phyloP scores from a whole-genome alignment of 2,113 vertebrate genomes.

The Hypocryptadius cinnamomeus region DNA sequence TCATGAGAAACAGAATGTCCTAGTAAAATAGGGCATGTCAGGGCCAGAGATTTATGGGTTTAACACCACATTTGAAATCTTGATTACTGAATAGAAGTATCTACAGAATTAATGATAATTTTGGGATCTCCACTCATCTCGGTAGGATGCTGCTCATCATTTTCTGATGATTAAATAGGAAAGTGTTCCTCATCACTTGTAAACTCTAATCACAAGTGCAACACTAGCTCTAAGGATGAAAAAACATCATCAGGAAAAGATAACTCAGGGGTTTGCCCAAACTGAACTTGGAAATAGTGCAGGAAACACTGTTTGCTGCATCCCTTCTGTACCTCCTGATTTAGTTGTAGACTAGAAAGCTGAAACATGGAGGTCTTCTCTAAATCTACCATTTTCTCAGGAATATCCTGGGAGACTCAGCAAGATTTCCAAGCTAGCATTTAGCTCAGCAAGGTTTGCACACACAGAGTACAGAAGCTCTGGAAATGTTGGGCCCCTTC shows the following conservation, averaged over 20 bases:
- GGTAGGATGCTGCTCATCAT: background rate
- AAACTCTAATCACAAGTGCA: background rate
- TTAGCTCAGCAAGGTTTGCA: background rate
- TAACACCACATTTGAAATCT: background rate
- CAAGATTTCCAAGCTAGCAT: background rate
- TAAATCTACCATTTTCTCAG: background rate
- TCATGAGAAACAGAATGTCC: slow-evolving; percentile 22
- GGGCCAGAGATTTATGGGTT: slow-evolving; percentile 6
- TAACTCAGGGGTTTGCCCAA: background rate
- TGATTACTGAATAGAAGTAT: background rate
- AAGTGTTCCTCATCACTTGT: background rate
- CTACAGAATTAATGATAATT: background rate
- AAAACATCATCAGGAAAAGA: background rate
- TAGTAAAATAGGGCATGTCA: background rate
- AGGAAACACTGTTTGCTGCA: background rate
- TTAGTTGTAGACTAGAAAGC: background rate
- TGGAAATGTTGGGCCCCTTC: background rate
- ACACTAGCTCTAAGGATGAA: background rate
- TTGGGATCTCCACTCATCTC: background rate
- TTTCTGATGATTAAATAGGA: background rate
- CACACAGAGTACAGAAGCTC: background rate
- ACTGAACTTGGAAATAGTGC: background rate
- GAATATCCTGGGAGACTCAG: background rate
- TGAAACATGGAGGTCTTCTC: background rate
- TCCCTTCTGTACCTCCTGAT: background rate